phyloP scores from a whole-genome alignment of 2,797 vertebrate species.

The Notolabrus celidotus region DNA sequence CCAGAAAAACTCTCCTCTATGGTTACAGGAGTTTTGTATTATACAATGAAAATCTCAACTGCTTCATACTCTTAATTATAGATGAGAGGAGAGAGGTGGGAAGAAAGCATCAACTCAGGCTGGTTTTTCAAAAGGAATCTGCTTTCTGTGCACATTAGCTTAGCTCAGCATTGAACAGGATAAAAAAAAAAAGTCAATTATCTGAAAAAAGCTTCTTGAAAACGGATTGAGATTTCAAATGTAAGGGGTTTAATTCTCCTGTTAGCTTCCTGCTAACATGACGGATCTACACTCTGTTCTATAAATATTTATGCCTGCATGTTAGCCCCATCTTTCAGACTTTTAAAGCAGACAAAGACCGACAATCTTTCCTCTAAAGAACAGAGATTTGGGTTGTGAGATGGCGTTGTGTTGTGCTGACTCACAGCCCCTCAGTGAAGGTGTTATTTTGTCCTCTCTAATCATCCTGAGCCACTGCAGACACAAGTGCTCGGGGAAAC shows the following conservation, averaged over 20 bases:
- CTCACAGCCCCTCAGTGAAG: conserved; percentile 26
- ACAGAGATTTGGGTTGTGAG: conserved; percentile 7
- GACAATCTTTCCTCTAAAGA: not conserved
- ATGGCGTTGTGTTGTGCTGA: conserved; percentile 32
- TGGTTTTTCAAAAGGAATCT: conserved; percentile 22
- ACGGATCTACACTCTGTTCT: not conserved
- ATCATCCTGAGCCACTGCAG: conserved; percentile 37
- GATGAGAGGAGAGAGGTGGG: conserved; percentile 28
- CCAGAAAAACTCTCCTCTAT: not conserved
- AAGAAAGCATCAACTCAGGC: conserved; percentile 19
- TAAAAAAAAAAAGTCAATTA: conserved; percentile 2
- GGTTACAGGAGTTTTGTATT: conserved; percentile 10
- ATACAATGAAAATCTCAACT: conserved; percentile 38
- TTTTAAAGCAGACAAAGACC: conserved; percentile 5
- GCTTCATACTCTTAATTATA: conserved; percentile 34
- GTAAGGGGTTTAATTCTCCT: not conserved
- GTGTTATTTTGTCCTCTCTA: conserved; percentile 33
- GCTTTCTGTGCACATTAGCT: not conserved
- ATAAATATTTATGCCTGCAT: not conserved
- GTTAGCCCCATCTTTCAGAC: rapidly evolving
- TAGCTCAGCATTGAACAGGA: not conserved
- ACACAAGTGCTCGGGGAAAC: not conserved
- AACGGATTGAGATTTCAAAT: not conserved
- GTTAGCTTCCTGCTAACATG: not conserved
- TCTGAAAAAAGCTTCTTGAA: not conserved